Evolutionary conservation across 2,888 invertebrate genomes (phyloP), one percentile per base, ranked within the genome.

Genomic region (Scaptomyza parva): DNA sequence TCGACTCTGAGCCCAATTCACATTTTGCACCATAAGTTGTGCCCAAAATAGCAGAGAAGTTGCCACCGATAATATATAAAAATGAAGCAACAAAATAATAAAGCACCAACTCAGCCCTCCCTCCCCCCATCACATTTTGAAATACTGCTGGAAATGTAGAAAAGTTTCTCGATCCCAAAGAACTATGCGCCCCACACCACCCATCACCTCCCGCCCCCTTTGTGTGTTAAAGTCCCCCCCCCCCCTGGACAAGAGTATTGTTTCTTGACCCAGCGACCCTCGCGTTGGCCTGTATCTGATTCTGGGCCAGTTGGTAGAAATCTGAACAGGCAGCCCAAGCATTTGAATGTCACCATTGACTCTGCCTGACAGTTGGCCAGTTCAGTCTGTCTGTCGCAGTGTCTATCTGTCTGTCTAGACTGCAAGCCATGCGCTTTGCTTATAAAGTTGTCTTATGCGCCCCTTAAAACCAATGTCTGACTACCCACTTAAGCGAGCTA

Each of bases 21-120:
- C 76, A 72, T 83, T 83, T 83, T 85, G 79, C 79, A 63, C 86
- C 86, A 84, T 86, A 84, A 87, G 88, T 87, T 84, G 75, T 75
- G 80, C 67, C 70, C 88, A 77, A 84, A 84, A 86, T 86, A 67
- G 79, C 79, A 86, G 86, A 82, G 86, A 82, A 82, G 48, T 86
- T 82, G 81, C 85, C 76, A 86, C 73, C 71, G 62, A 74, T 70
- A 74, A 76, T 66, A 67, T 67, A 76, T 76, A 76, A 74, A 76
- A 81, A 86, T 76, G 53, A 83, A 74, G 64, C 73, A 74, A 62
- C 80, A 76, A 78, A 74, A 70, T 61, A 72, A 65, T 70, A 74
- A 64, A 65, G 62, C 70, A 76, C 43, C 54, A 6, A 12, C 40
- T 12, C 37, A 3, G 2, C 5, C 3, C 12, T 3, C n/a, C 6